These are phyloP conservation scores for Slavum lentiscoides DNA, from an alignment of 2,888 invertebrate species.

Conservation along the genomic window DNA sequence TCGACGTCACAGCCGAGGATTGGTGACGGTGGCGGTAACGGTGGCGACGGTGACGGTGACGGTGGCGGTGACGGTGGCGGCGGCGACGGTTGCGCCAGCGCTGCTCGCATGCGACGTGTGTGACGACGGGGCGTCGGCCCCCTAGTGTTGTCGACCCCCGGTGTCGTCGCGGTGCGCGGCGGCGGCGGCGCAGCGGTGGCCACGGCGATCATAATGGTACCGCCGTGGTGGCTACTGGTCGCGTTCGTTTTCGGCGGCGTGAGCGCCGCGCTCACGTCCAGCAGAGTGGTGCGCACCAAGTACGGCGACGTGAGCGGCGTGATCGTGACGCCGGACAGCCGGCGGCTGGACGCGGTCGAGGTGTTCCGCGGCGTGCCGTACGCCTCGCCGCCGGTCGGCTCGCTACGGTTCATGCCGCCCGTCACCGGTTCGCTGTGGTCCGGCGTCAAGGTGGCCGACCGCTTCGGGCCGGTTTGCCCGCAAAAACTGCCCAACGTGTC, in stretches of 20 bases:
- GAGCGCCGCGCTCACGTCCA: constrained; percentile 64
- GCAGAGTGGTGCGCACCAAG: constrained; percentile 83
- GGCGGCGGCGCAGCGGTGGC: not conserved
- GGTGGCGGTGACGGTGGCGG: not conserved
- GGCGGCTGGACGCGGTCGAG: constrained; percentile 85
- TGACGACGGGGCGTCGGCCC: constrained; percentile 3
- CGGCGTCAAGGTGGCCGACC: constrained; percentile 84
- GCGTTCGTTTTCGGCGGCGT: constrained; percentile 56
- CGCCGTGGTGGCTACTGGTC: constrained; percentile 54
- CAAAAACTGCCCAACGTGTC: constrained; percentile 84
- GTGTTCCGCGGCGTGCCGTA: constrained; percentile 93
- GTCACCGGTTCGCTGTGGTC: constrained; percentile 91
- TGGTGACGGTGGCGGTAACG: not conserved
- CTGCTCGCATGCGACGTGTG: constrained; percentile 1
- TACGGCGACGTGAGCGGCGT: constrained; percentile 85
- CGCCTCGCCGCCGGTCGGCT: constrained; percentile 87
- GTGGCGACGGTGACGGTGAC: not conserved
- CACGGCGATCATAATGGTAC: constrained; percentile 23
- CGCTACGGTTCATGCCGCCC: constrained; percentile 93
- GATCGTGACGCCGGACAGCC: constrained; percentile 78
- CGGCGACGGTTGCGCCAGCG: constrained; percentile 33
- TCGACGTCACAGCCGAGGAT: not conserved
- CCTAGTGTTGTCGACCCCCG: not conserved
- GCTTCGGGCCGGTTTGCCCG: constrained; percentile 88
- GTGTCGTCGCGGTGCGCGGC: constrained; percentile 5